Percentiles rank a stretch among this genome's conserved stretches.
Evolutionary conservation across 2,888 invertebrate genomes (phyloP).

Genomic region (Mycalesis mineus): DNA sequence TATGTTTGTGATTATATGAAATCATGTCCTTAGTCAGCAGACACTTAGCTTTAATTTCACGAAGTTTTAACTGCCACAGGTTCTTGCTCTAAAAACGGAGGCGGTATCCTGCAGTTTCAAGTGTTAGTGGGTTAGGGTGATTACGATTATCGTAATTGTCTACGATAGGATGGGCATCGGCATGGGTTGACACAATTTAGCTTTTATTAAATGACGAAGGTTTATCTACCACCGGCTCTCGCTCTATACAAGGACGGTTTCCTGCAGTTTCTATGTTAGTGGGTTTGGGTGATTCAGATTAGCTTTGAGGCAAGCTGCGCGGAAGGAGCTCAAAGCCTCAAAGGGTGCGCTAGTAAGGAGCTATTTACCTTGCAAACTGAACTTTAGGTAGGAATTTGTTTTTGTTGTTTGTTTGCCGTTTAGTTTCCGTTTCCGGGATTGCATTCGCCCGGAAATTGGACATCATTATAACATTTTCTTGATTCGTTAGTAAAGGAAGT

Average conservation of each 20-base stretch:
- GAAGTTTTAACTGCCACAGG: too few relatives aligned
- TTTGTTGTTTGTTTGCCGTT: neutral
- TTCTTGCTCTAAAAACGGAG: too few relatives aligned
- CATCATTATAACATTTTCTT: too few relatives aligned
- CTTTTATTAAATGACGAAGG: neutral
- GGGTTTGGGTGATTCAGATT: neutral
- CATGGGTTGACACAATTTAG: too few relatives aligned
- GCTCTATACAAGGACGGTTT: neutral
- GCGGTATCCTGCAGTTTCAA: too few relatives aligned
- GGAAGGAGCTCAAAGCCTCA: conserved; percentile 2
- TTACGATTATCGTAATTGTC: too few relatives aligned
- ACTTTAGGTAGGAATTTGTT: neutral
- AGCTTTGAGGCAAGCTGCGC: conserved; percentile 3
- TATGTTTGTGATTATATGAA: too few relatives aligned
- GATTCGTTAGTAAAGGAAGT: too few relatives aligned
- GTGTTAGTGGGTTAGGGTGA: too few relatives aligned
- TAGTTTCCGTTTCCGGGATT: neutral
- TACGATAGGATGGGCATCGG: too few relatives aligned
- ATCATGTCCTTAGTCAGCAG: too few relatives aligned
- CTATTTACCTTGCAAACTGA: conserved; percentile 3
- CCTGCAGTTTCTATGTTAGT: neutral
- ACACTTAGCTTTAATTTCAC: too few relatives aligned
- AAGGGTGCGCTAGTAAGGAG: neutral
- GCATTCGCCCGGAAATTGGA: neutral
- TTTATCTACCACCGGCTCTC: neutral